Base-by-base conservation (phyloP, 2,888 invertebrate species). In the Amiota minor region DNA sequence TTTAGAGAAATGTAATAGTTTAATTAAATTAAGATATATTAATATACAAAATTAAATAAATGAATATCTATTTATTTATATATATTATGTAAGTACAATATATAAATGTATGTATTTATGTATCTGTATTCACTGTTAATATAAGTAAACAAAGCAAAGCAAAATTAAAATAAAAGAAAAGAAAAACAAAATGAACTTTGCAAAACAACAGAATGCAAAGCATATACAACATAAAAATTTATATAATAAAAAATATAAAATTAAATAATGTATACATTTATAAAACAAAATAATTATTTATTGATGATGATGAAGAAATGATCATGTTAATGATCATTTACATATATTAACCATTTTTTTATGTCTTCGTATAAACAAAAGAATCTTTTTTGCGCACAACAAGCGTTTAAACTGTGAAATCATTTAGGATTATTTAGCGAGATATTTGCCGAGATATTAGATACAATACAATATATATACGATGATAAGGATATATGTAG, bases 1-100 rank as follows among this genome's bases (percentile, higher is more conserved):
- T 79, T 86, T 86, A 86, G 86, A 75, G 49, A 86, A 83, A 85
- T 85, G 74, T 78, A 84, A 73, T 86, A 83, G 86, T 78, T 80
- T 86, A 83, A 84, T 84, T 76, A 78, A 83, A 75, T 46, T 50
- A 49, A 76, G 45, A 56, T 16, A 35, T 35, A 35, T 35, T 35
- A 35, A 35, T 35, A 35, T 35, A 81, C 70, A 70, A 77, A 76
- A 72, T 77, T 70, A 64, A 75, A 78, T 74, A 50, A 50, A 50
- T 50, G 11, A 50, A 50, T 50, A 50, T 3, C 4, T 50, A 50
- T n/a, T n/a, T 50, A 50, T n/a, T 50, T 59, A 59, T 35, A 35
- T 35, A 35, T 35, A 35, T 35, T 79, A n/a, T n/a, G n/a, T n/a
- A n/a, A n/a, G 70, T 67, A 78, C 75, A 72, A 76, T 70, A 61